A percentile compares a stretch with the other conserved stretches of the same genome.
These are phyloP conservation scores for Bombyx huttoni DNA, from an alignment of 2,888 invertebrate genomes.

Conservation along the genomic window DNA sequence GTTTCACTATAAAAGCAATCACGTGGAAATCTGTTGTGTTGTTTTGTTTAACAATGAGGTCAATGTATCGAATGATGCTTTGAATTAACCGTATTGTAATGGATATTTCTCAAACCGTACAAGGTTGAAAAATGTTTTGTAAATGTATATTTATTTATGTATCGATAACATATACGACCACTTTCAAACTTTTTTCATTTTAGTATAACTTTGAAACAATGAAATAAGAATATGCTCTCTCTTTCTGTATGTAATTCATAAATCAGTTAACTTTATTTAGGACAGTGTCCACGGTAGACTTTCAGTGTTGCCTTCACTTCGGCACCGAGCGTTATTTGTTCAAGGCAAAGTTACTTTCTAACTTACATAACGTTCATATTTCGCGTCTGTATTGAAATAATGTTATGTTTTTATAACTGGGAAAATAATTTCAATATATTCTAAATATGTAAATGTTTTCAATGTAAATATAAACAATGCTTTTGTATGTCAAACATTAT, in stretches of 20 bases:
- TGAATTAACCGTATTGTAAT: neutral
- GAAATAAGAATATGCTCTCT: no score
- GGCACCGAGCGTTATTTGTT: neutral
- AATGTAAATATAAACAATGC: no score
- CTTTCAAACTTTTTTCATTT: neutral
- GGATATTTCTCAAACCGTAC: neutral
- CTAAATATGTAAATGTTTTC: neutral
- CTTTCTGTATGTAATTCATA: neutral
- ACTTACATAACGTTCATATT: constrained; percentile 34
- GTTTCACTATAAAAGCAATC: neutral
- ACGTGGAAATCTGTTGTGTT: neutral
- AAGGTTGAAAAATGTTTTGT: neutral
- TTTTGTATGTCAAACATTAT: no score
- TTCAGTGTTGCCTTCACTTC: neutral
- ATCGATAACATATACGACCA: no score
- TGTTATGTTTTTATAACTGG: constrained; percentile 12
- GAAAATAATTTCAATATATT: neutral
- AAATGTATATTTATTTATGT: neutral
- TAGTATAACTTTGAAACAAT: neutral
- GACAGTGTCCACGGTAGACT: neutral
- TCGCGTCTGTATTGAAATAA: constrained; percentile 34
- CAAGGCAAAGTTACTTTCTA: constrained; percentile 29
- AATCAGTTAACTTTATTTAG: neutral
- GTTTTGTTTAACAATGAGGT: neutral
- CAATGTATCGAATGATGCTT: neutral